These are phyloP conservation scores for Leptinotarsa defecta DNA, from an alignment of 1,140 invertebrate species.

Conservation along the genomic window DNA sequence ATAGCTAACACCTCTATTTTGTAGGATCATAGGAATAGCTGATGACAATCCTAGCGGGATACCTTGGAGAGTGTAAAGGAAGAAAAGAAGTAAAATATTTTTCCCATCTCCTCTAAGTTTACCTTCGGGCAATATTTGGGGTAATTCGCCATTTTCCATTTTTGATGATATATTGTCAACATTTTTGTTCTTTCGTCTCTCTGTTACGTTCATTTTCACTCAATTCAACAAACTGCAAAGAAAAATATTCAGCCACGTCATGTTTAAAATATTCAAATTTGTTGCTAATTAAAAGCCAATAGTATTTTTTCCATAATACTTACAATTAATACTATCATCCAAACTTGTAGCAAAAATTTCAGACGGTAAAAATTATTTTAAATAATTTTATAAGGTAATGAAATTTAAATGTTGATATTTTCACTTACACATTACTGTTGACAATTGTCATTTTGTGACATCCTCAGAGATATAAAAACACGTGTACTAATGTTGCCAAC, in stretches of 20 bases:
- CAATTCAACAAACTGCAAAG: background rate
- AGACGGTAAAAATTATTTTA: too few species aligned
- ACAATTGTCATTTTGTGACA: too few species aligned
- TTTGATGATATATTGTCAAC: slow-evolving; percentile 15
- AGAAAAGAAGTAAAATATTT: slow-evolving; percentile 85
- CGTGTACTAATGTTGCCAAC: too few species aligned
- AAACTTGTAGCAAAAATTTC: too few species aligned
- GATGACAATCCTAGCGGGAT: slow-evolving; percentile 92
- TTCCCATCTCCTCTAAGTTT: slow-evolving; percentile 65
- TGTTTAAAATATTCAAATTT: background rate
- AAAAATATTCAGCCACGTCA: slow-evolving; percentile 1
- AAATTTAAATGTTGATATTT: too few species aligned
- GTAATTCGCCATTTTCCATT: slow-evolving; percentile 38
- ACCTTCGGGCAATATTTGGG: slow-evolving; percentile 15
- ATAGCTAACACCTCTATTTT: slow-evolving; percentile 88
- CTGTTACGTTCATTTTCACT: slow-evolving; percentile 28
- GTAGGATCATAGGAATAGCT: slow-evolving; percentile 93
- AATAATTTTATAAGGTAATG: too few species aligned
- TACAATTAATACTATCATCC: too few species aligned
- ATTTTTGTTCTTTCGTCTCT: slow-evolving; percentile 34
- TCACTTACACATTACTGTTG: too few species aligned
- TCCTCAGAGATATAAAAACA: too few species aligned
- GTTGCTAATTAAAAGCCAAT: too few species aligned
- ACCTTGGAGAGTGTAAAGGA: slow-evolving; percentile 94
- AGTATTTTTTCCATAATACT: too few species aligned